Base-by-base conservation (phyloP, 2,797 vertebrate species). In the Halcyon leucocephala region DNA sequence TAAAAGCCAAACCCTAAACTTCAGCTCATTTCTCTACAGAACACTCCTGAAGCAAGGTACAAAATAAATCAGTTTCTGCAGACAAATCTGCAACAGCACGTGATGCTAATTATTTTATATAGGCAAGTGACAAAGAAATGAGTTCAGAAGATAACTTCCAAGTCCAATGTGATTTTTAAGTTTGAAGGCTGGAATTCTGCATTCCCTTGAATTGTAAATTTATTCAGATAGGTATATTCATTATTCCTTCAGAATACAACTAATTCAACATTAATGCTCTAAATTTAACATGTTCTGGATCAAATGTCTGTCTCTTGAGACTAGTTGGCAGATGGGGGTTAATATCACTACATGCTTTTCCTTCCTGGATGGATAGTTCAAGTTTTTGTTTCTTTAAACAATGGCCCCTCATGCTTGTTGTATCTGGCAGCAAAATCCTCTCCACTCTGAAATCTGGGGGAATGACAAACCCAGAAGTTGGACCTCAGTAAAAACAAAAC, bases 371-470 rank as follows among this genome's bases (percentile, higher is more conserved):
- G 49, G 91, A 87, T 65, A 94, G 49, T 76, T 95, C 55, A 87
- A 86, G 85, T 57, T 95, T 89, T 95, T 89, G 52, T 91, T 96
- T 93, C 85, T 94, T 96, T 89, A 95, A 93, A 95, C 74, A 88
- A 92, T 57, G 86, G 70, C 48, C 70, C 82, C 85, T 96, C 82
- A 42, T 84, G 73, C 73, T 93, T 95, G 88, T 96, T 97, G 6
- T 94, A 79, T 78, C 69, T 93, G 95, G 94, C 90, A 97, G 81
- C 85, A 88, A 91, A 93, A 93, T 41, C 55, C 62, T 93, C 73
- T 96, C 70, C n/a, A 49, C 76, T 95, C 65, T 60, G 77, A 97
- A 91, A 96, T 93, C 42, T 85, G 76, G 76, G 92, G 55, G 78
- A 96, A 96, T 0, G 41, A 94, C 35, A 95, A 95, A 95, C 79